Base-by-base conservation (phyloP, 2,797 vertebrate genomes). In the Hapalemur alaotrensis region DNA sequence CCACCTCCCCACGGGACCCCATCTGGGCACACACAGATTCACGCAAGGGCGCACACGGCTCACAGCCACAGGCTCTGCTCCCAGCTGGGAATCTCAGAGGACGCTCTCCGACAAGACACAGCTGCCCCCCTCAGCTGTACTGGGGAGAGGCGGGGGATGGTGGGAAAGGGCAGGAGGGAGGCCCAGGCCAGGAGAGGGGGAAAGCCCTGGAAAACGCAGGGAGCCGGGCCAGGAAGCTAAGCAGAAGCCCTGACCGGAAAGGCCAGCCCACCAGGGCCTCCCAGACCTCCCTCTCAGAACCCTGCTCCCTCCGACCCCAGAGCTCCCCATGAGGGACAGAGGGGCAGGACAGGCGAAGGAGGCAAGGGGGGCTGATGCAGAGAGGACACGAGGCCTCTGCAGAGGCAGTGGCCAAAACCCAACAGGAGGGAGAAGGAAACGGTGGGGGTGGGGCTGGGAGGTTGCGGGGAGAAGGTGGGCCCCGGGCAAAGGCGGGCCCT, bases 381-480 rank as follows among this genome's bases (percentile, higher is more conserved):
- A 57, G 43, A 50, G 54, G 17, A 28, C 22, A 32, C 57, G 9
- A 63, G 18, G n/a, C 9, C 79, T 50, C 50, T 83, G n/a, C 25
- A 90, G 50, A 67, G n/a, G 73, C 54, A 70, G 83, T 7, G 43
- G 84, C 75, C 79, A 38, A 57, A 72, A 35, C 43, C 41, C 78
- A 22, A 32, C 57, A 23, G 48, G 41, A 59, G 15, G 7, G 52
- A 76, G 57, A 84, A 70, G 65, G 22, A 38, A 59, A 52, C 4
- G 3, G 35, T 25, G 7, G 41, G 35, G 52, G n/a, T 22, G 50
- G 35, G 25, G 9, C 23, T 43, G 72, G 80, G 41, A 35, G 25
- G 50, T 2, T 3, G 80, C 38, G 14, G 57, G 25, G 0, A 17
- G n/a, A 20, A 41, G 23, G 32, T 23, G 43, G 59, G 28, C 2